These are phyloP conservation scores for Microvelia longipes DNA, from an alignment of 1,140 invertebrate species.

Conservation along the genomic window DNA sequence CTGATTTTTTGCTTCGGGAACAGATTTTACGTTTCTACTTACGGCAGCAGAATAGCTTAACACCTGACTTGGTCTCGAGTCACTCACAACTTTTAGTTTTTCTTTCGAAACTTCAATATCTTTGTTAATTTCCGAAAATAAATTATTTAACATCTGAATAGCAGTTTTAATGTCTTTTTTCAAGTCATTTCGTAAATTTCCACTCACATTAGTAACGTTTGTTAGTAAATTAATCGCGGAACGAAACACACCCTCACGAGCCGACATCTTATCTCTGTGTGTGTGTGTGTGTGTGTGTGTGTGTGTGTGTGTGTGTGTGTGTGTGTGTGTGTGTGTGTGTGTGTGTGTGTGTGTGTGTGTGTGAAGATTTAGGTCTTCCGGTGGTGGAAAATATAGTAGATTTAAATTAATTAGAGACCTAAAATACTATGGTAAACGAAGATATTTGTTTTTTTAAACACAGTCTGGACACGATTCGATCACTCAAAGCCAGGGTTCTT, in stretches of 20 bases:
- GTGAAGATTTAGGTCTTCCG: too few species aligned
- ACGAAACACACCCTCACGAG: background rate
- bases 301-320: background rate
- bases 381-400: too few species aligned
- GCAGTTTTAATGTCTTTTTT: background rate
- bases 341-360: background rate
- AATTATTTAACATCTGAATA: background rate
- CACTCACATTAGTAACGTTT: background rate
- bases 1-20: too few species aligned
- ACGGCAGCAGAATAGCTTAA: too few species aligned
- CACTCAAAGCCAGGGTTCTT: too few species aligned
- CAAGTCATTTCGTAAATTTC: background rate
- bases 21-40: too few species aligned
- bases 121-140: background rate
- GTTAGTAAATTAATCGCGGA: background rate
- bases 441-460: too few species aligned
- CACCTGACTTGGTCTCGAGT: background rate
- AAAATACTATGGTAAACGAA: too few species aligned
- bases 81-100: background rate
- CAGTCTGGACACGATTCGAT: too few species aligned
- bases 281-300: background rate
- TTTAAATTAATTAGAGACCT: too few species aligned
- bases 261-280: background rate
- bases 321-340: background rate
- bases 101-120: background rate